Evolutionary conservation across 1,140 invertebrate genomes (phyloP).

Genomic region (Saccostrea cuccullata): DNA sequence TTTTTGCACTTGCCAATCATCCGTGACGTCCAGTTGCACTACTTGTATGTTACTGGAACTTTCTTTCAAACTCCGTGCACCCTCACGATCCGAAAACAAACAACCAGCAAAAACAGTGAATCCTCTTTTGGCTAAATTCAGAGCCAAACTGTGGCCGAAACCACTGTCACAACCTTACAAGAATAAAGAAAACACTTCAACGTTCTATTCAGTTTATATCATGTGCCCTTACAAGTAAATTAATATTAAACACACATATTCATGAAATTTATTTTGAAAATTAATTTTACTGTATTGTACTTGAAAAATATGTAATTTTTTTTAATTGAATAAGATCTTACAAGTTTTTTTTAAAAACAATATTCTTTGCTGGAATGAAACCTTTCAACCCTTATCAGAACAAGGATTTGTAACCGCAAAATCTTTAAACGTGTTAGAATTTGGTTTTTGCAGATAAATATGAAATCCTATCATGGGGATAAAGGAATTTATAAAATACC

Average conservation of each 20-base stretch:
- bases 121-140: slow-evolving; percentile 75
- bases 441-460: background rate
- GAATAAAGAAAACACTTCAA: background rate
- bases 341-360: too few relatives aligned
- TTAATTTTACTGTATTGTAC: too few relatives aligned
- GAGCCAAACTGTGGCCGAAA: slow-evolving; percentile 76
- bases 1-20: slow-evolving; percentile 69
- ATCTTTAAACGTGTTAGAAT: too few relatives aligned
- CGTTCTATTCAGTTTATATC: too few relatives aligned
- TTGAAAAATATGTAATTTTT: too few relatives aligned
- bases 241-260: too few relatives aligned
- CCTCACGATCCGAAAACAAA: slow-evolving; percentile 80
- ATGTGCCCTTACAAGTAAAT: too few relatives aligned
- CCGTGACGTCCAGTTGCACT: slow-evolving; percentile 70
- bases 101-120: slow-evolving; percentile 84
- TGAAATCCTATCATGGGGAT: too few relatives aligned
- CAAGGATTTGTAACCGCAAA: background rate
- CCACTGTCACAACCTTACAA: slow-evolving; percentile 74
- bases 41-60: slow-evolving; percentile 71
- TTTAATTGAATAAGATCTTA: too few relatives aligned
- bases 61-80: slow-evolving; percentile 75
- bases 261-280: too few relatives aligned
- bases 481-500: background rate
- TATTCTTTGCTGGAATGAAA: too few relatives aligned
- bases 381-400: background rate